Evolutionary conservation across 2,113 vertebrate genomes (phyloP).

Genomic region (Gulo gulo): DNA sequence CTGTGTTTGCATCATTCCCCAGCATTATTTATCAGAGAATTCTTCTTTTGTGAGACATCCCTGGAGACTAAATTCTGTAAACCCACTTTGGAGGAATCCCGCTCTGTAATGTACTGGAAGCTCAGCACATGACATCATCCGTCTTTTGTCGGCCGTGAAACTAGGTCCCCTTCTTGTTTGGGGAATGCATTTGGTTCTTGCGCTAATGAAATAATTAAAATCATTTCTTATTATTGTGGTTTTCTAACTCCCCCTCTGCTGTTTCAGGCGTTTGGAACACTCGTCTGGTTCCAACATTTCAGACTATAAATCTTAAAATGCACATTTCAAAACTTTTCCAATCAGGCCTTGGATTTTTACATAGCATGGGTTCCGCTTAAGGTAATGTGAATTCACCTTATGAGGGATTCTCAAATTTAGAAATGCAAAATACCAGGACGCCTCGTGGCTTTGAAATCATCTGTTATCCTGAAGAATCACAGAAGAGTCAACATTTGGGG

Average conservation of each 20-base stretch:
- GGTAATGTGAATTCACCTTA: constrained; percentile 55
- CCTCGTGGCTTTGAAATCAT: constrained; percentile 39
- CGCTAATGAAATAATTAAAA: constrained; percentile 39
- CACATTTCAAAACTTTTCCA: constrained; percentile 49
- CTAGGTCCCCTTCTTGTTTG: constrained; percentile 16
- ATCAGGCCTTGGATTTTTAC: constrained; percentile 42
- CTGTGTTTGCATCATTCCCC: not conserved
- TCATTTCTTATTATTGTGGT: constrained; percentile 58
- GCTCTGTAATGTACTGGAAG: not conserved
- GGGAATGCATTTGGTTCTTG: constrained; percentile 59
- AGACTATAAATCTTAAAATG: constrained; percentile 62
- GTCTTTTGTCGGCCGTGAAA: constrained; percentile 40
- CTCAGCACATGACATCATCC: not conserved
- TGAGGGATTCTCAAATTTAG: not conserved
- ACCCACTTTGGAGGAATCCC: not conserved
- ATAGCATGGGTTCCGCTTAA: not conserved
- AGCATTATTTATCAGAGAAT: not conserved
- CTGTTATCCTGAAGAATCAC: constrained; percentile 50
- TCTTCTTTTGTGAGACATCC: not conserved
- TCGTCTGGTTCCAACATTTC: constrained; percentile 57
- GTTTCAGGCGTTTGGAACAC: constrained; percentile 61
- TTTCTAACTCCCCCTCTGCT: constrained; percentile 62
- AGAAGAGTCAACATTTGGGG: constrained; percentile 67
- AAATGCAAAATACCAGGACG: constrained; percentile 63
- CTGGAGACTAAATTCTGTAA: not conserved